Conservation (phyloP, 2,888 invertebrate genomes). For the Drosophila formosana region DNA sequence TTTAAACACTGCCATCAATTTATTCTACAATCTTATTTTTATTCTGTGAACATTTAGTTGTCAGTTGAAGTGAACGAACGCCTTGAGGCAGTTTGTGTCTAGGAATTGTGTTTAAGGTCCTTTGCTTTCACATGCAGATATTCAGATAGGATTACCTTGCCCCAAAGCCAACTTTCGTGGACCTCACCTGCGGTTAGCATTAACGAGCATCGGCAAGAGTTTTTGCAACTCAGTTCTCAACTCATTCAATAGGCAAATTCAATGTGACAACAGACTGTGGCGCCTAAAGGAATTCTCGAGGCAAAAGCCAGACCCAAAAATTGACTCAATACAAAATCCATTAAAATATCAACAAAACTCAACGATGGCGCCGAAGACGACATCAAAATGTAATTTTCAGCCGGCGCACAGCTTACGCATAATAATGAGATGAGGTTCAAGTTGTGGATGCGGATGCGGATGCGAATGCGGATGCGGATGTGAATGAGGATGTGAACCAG, state of each 20-base stretch:
- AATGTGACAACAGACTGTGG: constrained; percentile 64
- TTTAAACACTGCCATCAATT: constrained; percentile 7
- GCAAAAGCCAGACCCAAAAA: constrained; percentile 36
- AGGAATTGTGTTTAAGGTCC: constrained; percentile 21
- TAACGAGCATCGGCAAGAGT: constrained; percentile 38
- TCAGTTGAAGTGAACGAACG: background rate
- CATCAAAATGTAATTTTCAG: constrained; percentile 77
- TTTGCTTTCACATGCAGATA: constrained; percentile 39
- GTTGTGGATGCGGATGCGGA: background rate
- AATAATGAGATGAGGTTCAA: constrained; percentile 72
- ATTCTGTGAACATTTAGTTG: constrained; percentile 14
- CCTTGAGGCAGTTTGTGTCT: constrained; percentile 31
- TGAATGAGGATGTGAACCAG: background rate
- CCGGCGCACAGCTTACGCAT: constrained; percentile 69
- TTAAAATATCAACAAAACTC: constrained; percentile 76
- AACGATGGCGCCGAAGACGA: constrained; percentile 62
- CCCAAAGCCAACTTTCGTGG: constrained; percentile 17
- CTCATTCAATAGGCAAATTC: constrained; percentile 63
- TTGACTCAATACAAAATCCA: constrained; percentile 75
- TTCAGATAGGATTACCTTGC: constrained; percentile 16
- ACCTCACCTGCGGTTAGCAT: constrained; percentile 51
- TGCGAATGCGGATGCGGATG: background rate
- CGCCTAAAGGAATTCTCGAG: constrained; percentile 41
- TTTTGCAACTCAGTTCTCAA: constrained; percentile 27
- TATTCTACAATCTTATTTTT: constrained; percentile 5